Percentiles rank a stretch among this genome's conserved stretches.
These are phyloP conservation scores for Nerophis ophidion DNA, from an alignment of 2,113 vertebrate species.

Conservation along the genomic window DNA sequence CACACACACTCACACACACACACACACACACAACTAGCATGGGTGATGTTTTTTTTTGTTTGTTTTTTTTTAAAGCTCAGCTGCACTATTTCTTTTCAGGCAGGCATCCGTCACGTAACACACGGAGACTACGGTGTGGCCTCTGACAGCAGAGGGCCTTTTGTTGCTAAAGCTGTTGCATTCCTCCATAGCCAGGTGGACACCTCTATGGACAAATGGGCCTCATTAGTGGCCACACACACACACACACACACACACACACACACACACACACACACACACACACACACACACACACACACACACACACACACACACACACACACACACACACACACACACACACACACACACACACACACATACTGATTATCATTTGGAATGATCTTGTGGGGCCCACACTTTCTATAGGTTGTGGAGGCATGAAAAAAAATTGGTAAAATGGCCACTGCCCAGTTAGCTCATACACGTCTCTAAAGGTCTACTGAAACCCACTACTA, in stretches of 20 bases:
- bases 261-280: not conserved
- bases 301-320: constrained; percentile 15
- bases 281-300: not conserved
- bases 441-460: too few relatives aligned
- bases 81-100: constrained; percentile 24
- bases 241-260: constrained; percentile 44
- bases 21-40: constrained; percentile 5
- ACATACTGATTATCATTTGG: too few relatives aligned
- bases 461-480: too few relatives aligned
- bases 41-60: not conserved
- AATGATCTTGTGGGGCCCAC: too few relatives aligned
- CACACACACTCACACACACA: constrained; percentile 47
- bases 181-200: constrained; percentile 58
- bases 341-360: constrained; percentile 2
- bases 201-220: constrained; percentile 60
- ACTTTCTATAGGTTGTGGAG: too few relatives aligned
- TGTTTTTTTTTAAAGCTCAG: not conserved
- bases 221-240: constrained; percentile 57
- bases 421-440: too few relatives aligned
- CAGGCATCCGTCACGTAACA: constrained; percentile 54
- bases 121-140: constrained; percentile 54
- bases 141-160: constrained; percentile 50
- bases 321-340: constrained; percentile 49
- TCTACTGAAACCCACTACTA: too few relatives aligned
- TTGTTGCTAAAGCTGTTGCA: constrained; percentile 56